These are phyloP conservation scores for Tuberolachnus salignus DNA, from an alignment of 2,888 invertebrate genomes.

Conservation along the genomic window DNA sequence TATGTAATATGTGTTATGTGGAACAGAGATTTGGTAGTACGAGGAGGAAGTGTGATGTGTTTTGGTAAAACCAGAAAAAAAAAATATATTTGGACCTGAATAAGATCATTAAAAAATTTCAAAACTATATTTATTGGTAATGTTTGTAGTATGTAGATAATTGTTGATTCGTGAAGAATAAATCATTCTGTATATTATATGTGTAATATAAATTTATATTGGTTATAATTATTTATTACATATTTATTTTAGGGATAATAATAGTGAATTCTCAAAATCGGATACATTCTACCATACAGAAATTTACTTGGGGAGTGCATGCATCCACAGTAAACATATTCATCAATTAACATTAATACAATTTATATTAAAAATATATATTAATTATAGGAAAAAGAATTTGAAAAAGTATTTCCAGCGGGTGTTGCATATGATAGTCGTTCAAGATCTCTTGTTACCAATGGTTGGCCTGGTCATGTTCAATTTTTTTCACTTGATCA, in stretches of 20 bases:
- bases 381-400: constrained; percentile 42
- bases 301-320: constrained; percentile 69
- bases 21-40: no score
- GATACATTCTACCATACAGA: constrained; percentile 70
- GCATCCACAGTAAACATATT: constrained; percentile 43
- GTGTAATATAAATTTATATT: background rate
- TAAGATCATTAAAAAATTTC: no score
- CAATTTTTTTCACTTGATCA: constrained; percentile 75
- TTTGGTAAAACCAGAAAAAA: no score
- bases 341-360: background rate
- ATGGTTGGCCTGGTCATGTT: constrained; percentile 75
- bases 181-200: background rate
- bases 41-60: no score
- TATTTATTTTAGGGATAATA: constrained; percentile 63
- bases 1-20: no score
- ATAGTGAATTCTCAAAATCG: constrained; percentile 61
- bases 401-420: constrained; percentile 65
- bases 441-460: constrained; percentile 71
- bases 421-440: constrained; percentile 70
- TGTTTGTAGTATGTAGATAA: no score
- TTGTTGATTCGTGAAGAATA: no score
- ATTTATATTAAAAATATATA: background rate
- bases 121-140: no score
- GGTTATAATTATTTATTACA: constrained; percentile 54
- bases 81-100: no score